Percentiles rank a stretch among this genome's conserved stretches.
Evolutionary conservation across 2,888 invertebrate genomes (phyloP).

Genomic region (Rhimphoctona megacephalus): DNA sequence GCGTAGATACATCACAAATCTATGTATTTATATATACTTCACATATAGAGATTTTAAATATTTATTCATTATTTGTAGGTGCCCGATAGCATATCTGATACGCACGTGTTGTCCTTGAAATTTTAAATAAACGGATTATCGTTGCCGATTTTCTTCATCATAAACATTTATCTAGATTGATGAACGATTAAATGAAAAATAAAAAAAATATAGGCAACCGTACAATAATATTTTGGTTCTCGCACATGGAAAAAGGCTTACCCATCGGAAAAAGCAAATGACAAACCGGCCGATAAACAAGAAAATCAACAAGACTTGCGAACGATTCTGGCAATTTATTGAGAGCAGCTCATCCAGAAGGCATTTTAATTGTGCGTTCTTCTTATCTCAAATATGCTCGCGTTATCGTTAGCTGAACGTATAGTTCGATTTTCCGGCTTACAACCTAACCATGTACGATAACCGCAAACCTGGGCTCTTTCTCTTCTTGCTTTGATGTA

Average conservation of each 20-base stretch:
- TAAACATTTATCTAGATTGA: conserved; percentile 33
- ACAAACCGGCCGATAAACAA: background rate
- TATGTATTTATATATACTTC: background rate
- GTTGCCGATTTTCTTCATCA: background rate
- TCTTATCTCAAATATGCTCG: conserved; percentile 81
- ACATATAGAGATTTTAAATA: conserved; percentile 46
- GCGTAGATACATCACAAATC: conserved; percentile 21
- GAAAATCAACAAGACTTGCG: conserved; percentile 5
- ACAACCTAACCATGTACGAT: conserved; percentile 78
- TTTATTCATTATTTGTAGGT: conserved; percentile 41
- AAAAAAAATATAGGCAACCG: background rate
- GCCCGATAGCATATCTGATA: conserved; percentile 10
- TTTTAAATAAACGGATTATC: conserved; percentile 14
- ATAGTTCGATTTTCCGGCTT: conserved; percentile 80
- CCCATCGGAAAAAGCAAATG: conserved; percentile 2
- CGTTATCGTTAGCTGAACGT: conserved; percentile 78
- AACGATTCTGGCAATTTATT: conserved; percentile 70
- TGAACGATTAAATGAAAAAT: background rate
- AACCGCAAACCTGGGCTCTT: conserved; percentile 66
- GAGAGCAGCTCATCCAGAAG: conserved; percentile 78
- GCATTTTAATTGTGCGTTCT: conserved; percentile 82
- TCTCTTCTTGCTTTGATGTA: conserved; percentile 1
- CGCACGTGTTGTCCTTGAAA: conserved; percentile 42
- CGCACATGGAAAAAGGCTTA: background rate
- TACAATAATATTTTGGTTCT: background rate